Conservation (phyloP, 1,140 invertebrate species). For the Agrypnia vestita region DNA sequence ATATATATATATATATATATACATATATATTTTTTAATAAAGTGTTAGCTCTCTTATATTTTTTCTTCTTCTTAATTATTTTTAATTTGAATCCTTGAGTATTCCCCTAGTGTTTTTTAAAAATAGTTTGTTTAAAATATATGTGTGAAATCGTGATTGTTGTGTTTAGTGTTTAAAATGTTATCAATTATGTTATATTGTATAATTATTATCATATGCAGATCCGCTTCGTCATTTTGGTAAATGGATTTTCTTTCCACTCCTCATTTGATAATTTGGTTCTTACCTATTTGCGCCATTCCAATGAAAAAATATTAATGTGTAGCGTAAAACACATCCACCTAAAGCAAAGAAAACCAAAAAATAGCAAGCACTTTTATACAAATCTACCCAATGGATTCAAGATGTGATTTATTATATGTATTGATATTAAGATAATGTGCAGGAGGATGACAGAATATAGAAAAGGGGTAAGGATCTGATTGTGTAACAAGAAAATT, state of each 20-base stretch:
- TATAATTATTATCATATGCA: conserved; percentile 59
- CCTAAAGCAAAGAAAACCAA: too few relatives aligned
- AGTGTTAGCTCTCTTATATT: not conserved
- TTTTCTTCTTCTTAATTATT: not conserved
- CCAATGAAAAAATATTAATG: not conserved
- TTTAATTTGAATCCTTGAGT: not conserved
- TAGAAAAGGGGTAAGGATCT: too few relatives aligned
- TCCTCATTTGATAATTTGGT: not conserved
- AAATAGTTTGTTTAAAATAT: conserved; percentile 34
- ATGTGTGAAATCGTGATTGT: conserved; percentile 57
- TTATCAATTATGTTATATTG: conserved; percentile 56
- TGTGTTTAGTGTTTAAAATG: conserved; percentile 57
- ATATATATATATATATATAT: too few relatives aligned
- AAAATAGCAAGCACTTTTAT: too few relatives aligned
- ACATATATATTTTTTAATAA: too few relatives aligned
- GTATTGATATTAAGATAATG: too few relatives aligned
- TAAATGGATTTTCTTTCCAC: conserved; percentile 23
- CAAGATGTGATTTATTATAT: too few relatives aligned
- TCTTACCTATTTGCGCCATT: not conserved
- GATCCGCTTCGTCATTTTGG: conserved; percentile 42
- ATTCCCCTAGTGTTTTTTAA: conserved; percentile 7
- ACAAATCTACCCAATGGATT: too few relatives aligned
- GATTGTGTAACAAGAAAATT: too few relatives aligned
- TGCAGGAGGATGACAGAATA: too few relatives aligned
- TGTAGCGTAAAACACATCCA: too few relatives aligned